These are phyloP conservation scores for Neotoma lepida DNA, from an alignment of 2,113 vertebrate genomes.

Conservation along the genomic window DNA sequence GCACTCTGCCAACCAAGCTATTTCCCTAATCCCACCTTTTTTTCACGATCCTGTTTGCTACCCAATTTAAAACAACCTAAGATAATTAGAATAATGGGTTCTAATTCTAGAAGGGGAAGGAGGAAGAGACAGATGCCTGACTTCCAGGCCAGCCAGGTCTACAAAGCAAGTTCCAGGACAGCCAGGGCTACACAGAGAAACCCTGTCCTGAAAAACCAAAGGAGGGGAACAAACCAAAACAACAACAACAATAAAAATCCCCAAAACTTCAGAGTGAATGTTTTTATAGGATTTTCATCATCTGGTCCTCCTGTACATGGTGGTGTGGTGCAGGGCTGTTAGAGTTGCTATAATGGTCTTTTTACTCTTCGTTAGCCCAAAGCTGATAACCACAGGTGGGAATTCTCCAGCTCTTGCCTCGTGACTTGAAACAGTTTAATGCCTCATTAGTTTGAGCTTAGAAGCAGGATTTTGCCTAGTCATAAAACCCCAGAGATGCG, in stretches of 20 bases:
- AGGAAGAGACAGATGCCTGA: not conserved
- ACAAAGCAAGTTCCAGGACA: not conserved
- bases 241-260: not conserved
- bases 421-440: not conserved
- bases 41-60: not conserved
- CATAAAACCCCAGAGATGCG: not conserved
- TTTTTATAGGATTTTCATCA: not conserved
- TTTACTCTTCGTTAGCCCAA: not conserved
- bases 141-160: not conserved
- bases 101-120: not conserved
- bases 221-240: not conserved
- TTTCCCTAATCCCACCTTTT: no score
- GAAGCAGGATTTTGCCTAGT: not conserved
- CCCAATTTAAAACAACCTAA: not conserved
- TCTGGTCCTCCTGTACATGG: not conserved
- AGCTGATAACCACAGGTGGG: not conserved
- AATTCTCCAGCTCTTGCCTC: not conserved
- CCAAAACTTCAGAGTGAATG: not conserved
- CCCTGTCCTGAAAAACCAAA: not conserved
- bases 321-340: not conserved
- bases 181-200: not conserved
- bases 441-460: not conserved
- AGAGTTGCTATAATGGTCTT: not conserved
- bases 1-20: not conserved
- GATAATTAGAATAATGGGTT: no score